Percentiles rank a stretch among this genome's conserved stretches.
Evolutionary conservation across 2,888 invertebrate species (phyloP).

Genomic region (Syrphus vitripennis): DNA sequence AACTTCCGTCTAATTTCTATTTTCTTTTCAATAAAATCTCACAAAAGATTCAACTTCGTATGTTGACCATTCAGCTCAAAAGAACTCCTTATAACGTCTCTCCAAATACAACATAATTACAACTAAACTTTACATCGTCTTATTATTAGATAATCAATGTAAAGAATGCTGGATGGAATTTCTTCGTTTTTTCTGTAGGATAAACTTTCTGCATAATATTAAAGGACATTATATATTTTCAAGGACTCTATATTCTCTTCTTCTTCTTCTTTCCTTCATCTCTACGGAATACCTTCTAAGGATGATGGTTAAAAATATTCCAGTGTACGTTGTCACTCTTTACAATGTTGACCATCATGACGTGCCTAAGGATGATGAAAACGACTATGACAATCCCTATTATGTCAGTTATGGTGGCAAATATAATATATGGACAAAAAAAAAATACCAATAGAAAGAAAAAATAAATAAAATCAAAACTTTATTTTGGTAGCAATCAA

Average conservation of each 20-base stretch:
- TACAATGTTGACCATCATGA: constrained; percentile 53
- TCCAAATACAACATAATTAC: not conserved
- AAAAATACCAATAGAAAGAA: not conserved
- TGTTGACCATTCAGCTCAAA: constrained; percentile 28
- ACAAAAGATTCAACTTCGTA: not conserved
- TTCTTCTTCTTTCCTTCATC: not conserved
- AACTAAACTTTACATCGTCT: constrained; percentile 18
- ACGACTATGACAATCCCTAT: constrained; percentile 23
- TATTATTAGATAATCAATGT: constrained; percentile 60
- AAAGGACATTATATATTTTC: constrained; percentile 42
- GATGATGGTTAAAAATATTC: not conserved
- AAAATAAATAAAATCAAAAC: constrained; percentile 31
- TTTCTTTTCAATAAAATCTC: not conserved
- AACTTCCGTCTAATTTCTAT: constrained; percentile 24
- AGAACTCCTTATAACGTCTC: not conserved
- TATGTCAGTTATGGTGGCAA: constrained; percentile 26
- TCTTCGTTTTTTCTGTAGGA: not conserved
- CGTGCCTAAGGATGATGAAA: constrained; percentile 32
- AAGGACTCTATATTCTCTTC: constrained; percentile 34
- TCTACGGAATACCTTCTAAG: not conserved
- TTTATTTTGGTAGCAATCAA: constrained; percentile 67
- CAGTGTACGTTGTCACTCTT: constrained; percentile 45
- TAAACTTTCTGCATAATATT: constrained; percentile 62
- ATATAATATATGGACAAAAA: too few species aligned
- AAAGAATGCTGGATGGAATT: constrained; percentile 14